Percentiles rank a stretch among this genome's conserved stretches.
phyloP scores from a whole-genome alignment of 35 echinoderm and acorn worm species.

The Anneissia japonica region DNA sequence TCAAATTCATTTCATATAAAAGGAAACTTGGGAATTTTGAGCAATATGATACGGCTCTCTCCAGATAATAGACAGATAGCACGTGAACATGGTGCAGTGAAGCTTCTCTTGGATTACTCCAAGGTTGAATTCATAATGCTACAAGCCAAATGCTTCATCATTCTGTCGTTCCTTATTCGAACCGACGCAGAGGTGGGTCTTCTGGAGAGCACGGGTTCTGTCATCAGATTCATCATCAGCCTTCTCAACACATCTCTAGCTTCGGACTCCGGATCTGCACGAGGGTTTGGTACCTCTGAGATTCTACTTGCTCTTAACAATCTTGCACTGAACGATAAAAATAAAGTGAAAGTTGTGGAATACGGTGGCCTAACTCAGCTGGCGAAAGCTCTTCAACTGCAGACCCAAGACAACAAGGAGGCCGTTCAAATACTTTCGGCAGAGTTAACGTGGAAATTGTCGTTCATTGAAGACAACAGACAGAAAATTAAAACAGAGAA shows the following conservation, averaged over 20 bases:
- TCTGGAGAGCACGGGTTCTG: constrained; percentile 31
- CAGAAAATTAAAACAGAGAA: constrained; percentile 48
- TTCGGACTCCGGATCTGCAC: constrained; percentile 42
- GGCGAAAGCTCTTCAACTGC: constrained; percentile 41
- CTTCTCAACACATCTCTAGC: constrained; percentile 53
- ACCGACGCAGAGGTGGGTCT: constrained; percentile 53
- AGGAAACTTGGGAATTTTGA: constrained; percentile 53
- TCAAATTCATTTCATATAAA: constrained; percentile 47
- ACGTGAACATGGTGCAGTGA: constrained; percentile 19
- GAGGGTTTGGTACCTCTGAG: constrained; percentile 67
- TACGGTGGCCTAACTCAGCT: constrained; percentile 31
- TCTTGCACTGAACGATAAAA: constrained; percentile 71
- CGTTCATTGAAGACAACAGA: constrained; percentile 62
- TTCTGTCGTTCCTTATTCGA: constrained; percentile 65
- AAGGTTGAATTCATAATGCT: constrained; percentile 42
- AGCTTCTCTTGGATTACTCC: constrained; percentile 28
- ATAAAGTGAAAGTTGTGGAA: constrained; percentile 78
- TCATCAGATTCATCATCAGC: constrained; percentile 55
- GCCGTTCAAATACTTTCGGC: constrained; percentile 55
- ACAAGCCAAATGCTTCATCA: constrained; percentile 50
- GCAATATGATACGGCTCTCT: constrained; percentile 52
- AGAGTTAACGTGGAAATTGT: constrained; percentile 60
- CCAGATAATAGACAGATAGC: constrained; percentile 28
- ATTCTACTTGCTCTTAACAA: constrained; percentile 70
- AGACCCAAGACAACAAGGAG: background rate